Evolutionary conservation across 2,888 invertebrate genomes (phyloP).

Genomic region (Amiota communis): DNA sequence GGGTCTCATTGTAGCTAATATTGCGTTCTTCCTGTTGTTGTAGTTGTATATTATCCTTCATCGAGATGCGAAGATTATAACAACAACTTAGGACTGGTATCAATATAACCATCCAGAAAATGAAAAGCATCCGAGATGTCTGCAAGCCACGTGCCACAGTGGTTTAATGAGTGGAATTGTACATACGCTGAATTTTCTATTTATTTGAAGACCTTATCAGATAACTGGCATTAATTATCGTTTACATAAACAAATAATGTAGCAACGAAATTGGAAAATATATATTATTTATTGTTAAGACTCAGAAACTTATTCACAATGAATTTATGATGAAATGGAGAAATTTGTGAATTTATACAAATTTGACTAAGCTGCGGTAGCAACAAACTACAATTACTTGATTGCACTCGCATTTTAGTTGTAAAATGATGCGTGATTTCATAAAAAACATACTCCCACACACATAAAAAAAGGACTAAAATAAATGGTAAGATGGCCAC

Average conservation of each 20-base stretch:
- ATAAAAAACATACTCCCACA: constrained; percentile 10
- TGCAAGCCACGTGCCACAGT: constrained; percentile 37
- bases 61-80: background rate
- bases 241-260: too few species aligned
- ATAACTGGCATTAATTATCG: too few species aligned
- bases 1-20: constrained; percentile 10
- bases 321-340: too few species aligned
- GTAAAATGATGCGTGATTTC: constrained; percentile 59
- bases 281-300: background rate
- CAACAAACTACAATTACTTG: constrained; percentile 25
- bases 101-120: too few species aligned
- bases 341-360: too few species aligned
- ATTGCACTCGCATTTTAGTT: constrained; percentile 33
- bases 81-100: too few species aligned
- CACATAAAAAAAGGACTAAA: too few species aligned
- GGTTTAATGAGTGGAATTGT: constrained; percentile 16
- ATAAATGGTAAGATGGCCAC: constrained; percentile 33
- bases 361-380: constrained; percentile 38
- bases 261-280: too few species aligned
- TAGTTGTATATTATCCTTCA: constrained; percentile 15
- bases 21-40: background rate
- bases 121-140: too few species aligned
- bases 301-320: background rate
- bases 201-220: too few species aligned
- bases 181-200: background rate